Evolutionary conservation across 1,140 invertebrate genomes (phyloP).

Genomic region (Pteromalus puparum): DNA sequence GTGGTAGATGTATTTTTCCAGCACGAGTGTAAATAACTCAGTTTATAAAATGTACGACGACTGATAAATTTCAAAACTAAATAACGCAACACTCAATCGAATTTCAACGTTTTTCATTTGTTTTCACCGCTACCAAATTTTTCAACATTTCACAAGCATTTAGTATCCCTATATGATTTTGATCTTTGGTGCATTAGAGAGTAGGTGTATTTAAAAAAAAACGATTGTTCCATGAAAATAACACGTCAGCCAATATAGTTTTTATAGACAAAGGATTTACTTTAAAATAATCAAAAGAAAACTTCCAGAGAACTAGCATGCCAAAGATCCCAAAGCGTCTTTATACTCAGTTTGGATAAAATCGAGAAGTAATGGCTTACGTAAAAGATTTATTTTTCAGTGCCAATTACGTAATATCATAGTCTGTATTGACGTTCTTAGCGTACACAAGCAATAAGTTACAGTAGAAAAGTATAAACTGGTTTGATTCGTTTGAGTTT

Average conservation of each 20-base stretch:
- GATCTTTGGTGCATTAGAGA: background rate
- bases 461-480: background rate
- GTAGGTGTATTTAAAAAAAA: background rate
- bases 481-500: background rate
- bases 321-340: background rate
- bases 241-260: background rate
- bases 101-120: background rate
- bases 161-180: background rate
- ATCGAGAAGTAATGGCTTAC: background rate
- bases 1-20: constrained; percentile 45
- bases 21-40: constrained; percentile 44
- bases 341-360: background rate
- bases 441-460: background rate
- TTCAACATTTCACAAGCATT: background rate
- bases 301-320: background rate
- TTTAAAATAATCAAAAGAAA: background rate
- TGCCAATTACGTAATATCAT: background rate
- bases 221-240: background rate
- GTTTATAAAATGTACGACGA: constrained; percentile 33
- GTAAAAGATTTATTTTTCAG: background rate
- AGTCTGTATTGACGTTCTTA: background rate
- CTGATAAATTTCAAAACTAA: constrained; percentile 45
- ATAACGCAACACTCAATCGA: constrained; percentile 2
- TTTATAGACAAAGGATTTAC: background rate
- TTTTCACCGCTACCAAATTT: background rate